These are phyloP conservation scores for Masnerella sp. DNA, from an alignment of 2,888 invertebrate genomes.

Conservation along the genomic window DNA sequence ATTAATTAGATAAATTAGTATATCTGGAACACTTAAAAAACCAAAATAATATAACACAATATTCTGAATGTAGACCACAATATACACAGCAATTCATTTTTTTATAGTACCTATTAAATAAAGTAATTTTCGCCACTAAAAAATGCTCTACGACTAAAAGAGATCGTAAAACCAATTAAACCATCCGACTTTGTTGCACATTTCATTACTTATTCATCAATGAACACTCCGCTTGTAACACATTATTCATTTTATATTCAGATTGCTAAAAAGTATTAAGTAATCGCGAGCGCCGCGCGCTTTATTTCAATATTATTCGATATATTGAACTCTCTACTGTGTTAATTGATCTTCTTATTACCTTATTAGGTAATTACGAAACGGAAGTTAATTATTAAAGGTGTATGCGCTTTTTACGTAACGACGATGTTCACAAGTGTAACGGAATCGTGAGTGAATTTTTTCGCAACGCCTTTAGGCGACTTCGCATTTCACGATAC, in stretches of 20 bases:
- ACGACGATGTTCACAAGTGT: constrained; percentile 68
- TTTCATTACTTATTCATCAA: constrained; percentile 27
- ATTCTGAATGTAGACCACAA: too few relatives aligned
- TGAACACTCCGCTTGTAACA: constrained; percentile 11
- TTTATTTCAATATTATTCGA: constrained; percentile 36
- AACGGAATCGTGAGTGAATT: constrained; percentile 71
- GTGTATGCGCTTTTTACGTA: constrained; percentile 71
- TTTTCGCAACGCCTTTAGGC: constrained; percentile 63
- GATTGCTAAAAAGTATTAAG: constrained; percentile 22
- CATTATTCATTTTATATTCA: constrained; percentile 5
- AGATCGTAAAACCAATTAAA: constrained; percentile 19
- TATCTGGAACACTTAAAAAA: too few relatives aligned
- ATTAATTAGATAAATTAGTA: too few relatives aligned
- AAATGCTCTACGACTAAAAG: too few relatives aligned
- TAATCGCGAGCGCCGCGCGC: constrained; percentile 5
- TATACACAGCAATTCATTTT: too few relatives aligned
- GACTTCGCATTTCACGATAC: constrained; percentile 53
- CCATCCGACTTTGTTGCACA: constrained; percentile 5
- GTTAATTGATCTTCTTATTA: constrained; percentile 59
- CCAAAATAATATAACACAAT: too few relatives aligned
- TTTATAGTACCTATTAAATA: too few relatives aligned
- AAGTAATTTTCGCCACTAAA: too few relatives aligned
- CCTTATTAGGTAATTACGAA: constrained; percentile 70
- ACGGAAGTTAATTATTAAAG: constrained; percentile 69
- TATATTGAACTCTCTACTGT: constrained; percentile 54